These are phyloP conservation scores for Lacanobia wlatinum DNA, from an alignment of 2,888 invertebrate species.

Conservation along the genomic window DNA sequence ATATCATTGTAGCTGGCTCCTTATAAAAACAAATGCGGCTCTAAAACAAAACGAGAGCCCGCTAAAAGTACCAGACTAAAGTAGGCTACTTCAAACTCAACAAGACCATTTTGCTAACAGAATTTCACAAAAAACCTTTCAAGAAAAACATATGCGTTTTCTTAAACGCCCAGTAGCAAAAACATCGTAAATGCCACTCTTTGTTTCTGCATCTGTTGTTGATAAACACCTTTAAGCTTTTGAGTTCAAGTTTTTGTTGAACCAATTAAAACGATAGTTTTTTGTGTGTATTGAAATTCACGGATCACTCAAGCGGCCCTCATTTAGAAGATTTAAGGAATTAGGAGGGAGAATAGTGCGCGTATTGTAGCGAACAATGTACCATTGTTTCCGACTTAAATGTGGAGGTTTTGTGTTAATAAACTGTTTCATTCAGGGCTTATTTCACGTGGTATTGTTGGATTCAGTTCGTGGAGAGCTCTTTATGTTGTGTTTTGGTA, in stretches of 20 bases:
- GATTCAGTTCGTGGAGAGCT: conserved; percentile 53
- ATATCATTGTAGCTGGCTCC: conserved; percentile 28
- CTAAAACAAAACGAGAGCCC: conserved; percentile 43
- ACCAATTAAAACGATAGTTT: conserved; percentile 83
- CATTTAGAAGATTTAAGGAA: conserved; percentile 84
- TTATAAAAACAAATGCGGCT: conserved; percentile 32
- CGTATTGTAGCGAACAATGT: conserved; percentile 85
- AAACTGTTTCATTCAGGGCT: conserved; percentile 69
- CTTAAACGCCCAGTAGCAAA: conserved; percentile 53
- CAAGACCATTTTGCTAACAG: conserved; percentile 55
- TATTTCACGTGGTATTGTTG: conserved; percentile 60
- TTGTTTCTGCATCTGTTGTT: conserved; percentile 64
- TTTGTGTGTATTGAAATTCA: conserved; percentile 81
- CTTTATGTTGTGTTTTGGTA: conserved; percentile 39
- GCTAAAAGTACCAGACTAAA: conserved; percentile 46
- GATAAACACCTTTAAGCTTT: conserved; percentile 51
- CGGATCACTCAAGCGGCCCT: conserved; percentile 81
- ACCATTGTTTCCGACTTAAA: conserved; percentile 82
- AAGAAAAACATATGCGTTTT: conserved; percentile 64
- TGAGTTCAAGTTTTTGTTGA: conserved; percentile 77
- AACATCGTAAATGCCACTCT: conserved; percentile 62
- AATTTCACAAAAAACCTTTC: conserved; percentile 62
- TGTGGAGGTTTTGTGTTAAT: conserved; percentile 74
- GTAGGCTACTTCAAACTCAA: conserved; percentile 58
- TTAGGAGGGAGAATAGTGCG: conserved; percentile 82